These are phyloP conservation scores for Heliconius nattereri DNA, from an alignment of 1,140 invertebrate genomes.

Conservation along the genomic window DNA sequence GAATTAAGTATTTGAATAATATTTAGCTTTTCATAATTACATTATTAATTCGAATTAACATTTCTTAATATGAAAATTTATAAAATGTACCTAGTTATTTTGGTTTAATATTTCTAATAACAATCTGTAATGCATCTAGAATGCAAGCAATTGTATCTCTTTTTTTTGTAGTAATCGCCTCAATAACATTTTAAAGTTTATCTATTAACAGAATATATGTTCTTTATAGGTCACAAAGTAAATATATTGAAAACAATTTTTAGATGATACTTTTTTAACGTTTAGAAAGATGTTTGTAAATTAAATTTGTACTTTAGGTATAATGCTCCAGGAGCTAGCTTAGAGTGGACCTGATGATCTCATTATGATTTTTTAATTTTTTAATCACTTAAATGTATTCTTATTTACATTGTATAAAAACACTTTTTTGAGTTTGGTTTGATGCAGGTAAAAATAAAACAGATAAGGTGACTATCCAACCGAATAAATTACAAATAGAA, in stretches of 20 bases:
- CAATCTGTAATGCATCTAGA: background rate
- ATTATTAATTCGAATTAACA: background rate
- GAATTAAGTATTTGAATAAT: background rate
- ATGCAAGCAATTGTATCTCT: background rate
- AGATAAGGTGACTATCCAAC: background rate
- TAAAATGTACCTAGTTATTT: background rate
- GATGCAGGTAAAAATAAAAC: background rate
- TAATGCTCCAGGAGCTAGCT: conserved; percentile 53
- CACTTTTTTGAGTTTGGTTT: background rate
- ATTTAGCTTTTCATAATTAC: background rate
- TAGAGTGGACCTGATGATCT: conserved; percentile 47
- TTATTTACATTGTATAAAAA: background rate
- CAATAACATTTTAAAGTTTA: conserved; percentile 1
- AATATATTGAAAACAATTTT: conserved; percentile 14
- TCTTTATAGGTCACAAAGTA: background rate
- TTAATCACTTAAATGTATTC: background rate
- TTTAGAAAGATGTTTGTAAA: conserved; percentile 23
- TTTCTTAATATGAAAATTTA: background rate
- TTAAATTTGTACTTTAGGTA: conserved; percentile 37
- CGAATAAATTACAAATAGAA: too few relatives aligned
- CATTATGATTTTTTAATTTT: conserved; percentile 27
- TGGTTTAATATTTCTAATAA: background rate
- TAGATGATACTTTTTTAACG: conserved; percentile 24
- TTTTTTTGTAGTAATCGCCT: background rate
- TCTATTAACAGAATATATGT: background rate